Conservation (phyloP, 2,113 vertebrate genomes). For the Macrotis lagotis region DNA sequence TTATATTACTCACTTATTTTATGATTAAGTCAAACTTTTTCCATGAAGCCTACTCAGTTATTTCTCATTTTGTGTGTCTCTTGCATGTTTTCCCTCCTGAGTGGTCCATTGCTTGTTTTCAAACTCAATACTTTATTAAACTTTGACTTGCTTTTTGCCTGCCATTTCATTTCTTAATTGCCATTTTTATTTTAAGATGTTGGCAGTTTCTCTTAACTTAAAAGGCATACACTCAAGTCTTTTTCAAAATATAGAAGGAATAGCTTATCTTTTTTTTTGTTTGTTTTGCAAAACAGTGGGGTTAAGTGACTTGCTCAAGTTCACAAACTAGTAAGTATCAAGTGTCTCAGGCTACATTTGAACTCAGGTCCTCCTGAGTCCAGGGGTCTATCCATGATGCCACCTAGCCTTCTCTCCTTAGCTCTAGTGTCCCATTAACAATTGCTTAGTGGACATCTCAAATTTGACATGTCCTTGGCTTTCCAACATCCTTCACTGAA, state of each 20-base stretch:
- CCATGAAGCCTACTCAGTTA: constrained; percentile 31
- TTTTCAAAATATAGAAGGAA: not conserved
- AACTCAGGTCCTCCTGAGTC: too few species aligned
- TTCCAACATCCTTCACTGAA: not conserved
- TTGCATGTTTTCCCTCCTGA: constrained; percentile 42
- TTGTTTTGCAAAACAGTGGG: too few species aligned
- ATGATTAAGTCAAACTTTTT: constrained; percentile 52
- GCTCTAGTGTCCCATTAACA: not conserved
- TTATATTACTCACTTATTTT: constrained; percentile 42
- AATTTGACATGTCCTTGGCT: rapidly evolving
- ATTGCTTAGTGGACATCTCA: not conserved
- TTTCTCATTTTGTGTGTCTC: constrained; percentile 57
- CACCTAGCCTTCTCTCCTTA: not conserved
- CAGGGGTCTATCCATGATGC: too few species aligned
- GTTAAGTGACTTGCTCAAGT: too few species aligned
- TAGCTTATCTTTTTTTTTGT: not conserved
- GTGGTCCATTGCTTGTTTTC: constrained; percentile 28
- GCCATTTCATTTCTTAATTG: constrained; percentile 28
- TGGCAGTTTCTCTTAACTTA: constrained; percentile 33
- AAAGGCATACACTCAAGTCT: constrained; percentile 14
- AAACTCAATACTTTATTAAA: not conserved
- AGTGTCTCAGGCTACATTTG: too few species aligned
- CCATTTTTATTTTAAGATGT: not conserved
- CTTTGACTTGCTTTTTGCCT: not conserved
- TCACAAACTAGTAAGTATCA: too few species aligned